These are phyloP conservation scores for Halcyon smyrnensis DNA, from an alignment of 2,797 vertebrate genomes.

Conservation along the genomic window DNA sequence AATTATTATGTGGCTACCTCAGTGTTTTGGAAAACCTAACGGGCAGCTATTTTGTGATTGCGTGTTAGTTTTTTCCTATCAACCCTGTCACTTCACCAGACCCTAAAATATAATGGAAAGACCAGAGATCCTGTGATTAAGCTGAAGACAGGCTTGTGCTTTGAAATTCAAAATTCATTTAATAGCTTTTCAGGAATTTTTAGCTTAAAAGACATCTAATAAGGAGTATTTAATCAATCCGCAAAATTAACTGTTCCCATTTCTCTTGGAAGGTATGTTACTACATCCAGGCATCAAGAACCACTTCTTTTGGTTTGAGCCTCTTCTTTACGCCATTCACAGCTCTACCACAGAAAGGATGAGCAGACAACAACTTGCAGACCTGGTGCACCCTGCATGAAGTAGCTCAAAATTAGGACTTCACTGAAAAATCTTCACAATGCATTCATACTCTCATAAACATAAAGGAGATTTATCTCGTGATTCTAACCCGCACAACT, in stretches of 20 bases:
- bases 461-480: background rate
- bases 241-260: background rate
- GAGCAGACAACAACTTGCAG: background rate
- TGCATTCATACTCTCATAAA: background rate
- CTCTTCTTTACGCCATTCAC: background rate
- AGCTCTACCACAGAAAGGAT: background rate
- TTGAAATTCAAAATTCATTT: background rate
- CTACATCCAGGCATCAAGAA: background rate
- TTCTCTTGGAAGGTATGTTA: background rate
- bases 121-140: conserved; percentile 36
- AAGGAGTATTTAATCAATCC: conserved; percentile 15
- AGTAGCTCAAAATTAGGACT: background rate
- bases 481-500: background rate
- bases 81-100: conserved; percentile 31
- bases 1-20: conserved; percentile 49
- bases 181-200: conserved; percentile 19
- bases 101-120: conserved; percentile 14
- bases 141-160: background rate
- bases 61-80: conserved; percentile 44
- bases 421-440: background rate
- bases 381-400: background rate
- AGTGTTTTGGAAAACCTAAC: conserved; percentile 34
- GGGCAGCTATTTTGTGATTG: conserved; percentile 37
- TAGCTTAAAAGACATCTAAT: conserved; percentile 20
- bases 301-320: background rate